Conservation (phyloP, 2,797 vertebrate genomes). For the Rhinella marina region DNA sequence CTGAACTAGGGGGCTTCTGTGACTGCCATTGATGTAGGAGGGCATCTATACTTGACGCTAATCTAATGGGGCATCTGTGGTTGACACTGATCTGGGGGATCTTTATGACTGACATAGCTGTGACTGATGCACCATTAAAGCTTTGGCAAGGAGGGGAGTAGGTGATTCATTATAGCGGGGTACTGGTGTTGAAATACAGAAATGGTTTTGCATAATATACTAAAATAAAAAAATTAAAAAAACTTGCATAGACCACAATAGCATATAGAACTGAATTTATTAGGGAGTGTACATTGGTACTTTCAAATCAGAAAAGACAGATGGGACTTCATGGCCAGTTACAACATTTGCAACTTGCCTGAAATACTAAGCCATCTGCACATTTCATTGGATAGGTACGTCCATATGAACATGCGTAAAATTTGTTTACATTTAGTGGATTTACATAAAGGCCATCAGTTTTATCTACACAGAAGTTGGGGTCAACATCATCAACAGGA, state of each 20-base stretch:
- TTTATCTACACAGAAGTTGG: slow-evolving; percentile 54
- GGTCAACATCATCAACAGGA: slow-evolving; percentile 1
- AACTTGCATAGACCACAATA: background rate
- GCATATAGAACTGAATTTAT: background rate
- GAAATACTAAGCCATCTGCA: slow-evolving; percentile 58
- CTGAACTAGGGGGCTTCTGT: too few relatives aligned
- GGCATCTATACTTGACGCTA: too few relatives aligned
- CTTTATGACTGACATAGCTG: too few relatives aligned
- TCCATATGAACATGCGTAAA: slow-evolving; percentile 59
- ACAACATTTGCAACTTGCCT: slow-evolving; percentile 60
- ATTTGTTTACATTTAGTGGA: slow-evolving; percentile 58
- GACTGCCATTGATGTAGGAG: too few relatives aligned
- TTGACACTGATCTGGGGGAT: too few relatives aligned
- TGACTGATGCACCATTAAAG: too few relatives aligned
- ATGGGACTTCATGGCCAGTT: slow-evolving; percentile 47
- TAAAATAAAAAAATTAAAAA: too few relatives aligned
- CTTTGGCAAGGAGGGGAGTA: too few relatives aligned
- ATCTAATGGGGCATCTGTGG: too few relatives aligned
- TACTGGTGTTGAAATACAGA: background rate
- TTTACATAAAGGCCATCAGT: slow-evolving; percentile 57
- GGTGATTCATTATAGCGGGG: too few relatives aligned
- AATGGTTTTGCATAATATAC: background rate
- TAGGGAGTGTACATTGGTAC: background rate
- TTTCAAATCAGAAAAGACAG: background rate
- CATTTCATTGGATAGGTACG: slow-evolving; percentile 41